Conservation (phyloP, 2,797 vertebrate genomes). For the Mustela erminea region DNA sequence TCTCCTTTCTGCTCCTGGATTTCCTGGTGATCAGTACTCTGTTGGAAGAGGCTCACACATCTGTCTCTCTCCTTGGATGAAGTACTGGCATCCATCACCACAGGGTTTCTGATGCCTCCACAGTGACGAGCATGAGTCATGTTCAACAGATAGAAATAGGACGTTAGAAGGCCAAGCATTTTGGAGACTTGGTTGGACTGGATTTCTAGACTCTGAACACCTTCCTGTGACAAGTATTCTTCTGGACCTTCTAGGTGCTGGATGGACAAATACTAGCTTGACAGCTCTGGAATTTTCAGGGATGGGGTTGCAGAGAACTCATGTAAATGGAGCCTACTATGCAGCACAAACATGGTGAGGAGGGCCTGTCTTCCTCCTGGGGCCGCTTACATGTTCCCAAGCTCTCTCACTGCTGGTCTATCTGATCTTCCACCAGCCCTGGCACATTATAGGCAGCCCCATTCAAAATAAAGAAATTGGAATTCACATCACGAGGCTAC, state of each 20-base stretch:
- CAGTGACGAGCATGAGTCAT: background rate
- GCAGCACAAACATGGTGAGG: rapidly evolving
- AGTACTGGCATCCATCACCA: background rate
- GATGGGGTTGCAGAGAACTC: background rate
- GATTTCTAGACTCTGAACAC: background rate
- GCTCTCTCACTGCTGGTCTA: background rate
- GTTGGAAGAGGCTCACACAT: background rate
- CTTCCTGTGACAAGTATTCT: background rate
- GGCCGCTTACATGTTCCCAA: rapidly evolving
- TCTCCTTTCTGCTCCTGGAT: background rate
- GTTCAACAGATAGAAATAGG: background rate
- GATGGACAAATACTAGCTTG: background rate
- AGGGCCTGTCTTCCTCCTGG: background rate
- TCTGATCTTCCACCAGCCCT: background rate
- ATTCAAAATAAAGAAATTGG: background rate
- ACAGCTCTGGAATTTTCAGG: background rate
- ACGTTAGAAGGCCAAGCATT: background rate
- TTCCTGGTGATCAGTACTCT: background rate
- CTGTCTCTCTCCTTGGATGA: background rate
- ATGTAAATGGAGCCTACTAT: background rate
- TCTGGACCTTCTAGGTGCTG: background rate
- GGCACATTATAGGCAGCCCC: background rate
- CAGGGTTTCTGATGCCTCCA: background rate
- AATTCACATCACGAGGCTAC: background rate
- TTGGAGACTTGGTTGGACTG: background rate